Conservation (phyloP, 2,113 vertebrate species). For the Phalacrocorax brasilianus region DNA sequence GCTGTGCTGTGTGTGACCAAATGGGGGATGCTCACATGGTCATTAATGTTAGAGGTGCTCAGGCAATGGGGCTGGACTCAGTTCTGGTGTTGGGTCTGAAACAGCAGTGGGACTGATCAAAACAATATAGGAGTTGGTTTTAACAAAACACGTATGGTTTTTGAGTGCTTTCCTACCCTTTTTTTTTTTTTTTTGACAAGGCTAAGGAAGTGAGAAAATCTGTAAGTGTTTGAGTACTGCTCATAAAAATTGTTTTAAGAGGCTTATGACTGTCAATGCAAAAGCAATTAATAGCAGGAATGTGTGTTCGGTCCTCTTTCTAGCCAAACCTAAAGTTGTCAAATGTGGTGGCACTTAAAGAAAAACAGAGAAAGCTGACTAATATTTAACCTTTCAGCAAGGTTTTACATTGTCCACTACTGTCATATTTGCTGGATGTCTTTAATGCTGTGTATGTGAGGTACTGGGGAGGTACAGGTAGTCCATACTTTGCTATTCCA, state of each 20-base stretch:
- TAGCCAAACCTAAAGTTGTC: not conserved
- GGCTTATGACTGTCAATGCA: not conserved
- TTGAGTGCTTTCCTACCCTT: not conserved
- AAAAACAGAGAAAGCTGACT: too few relatives aligned
- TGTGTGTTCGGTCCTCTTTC: not conserved
- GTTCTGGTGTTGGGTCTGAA: not conserved
- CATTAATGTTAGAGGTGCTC: not conserved
- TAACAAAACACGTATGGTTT: not conserved
- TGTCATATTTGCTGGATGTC: not conserved
- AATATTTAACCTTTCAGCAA: not conserved
- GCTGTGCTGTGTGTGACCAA: not conserved
- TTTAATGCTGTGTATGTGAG: not conserved
- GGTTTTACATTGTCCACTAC: not conserved
- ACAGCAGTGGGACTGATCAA: not conserved
- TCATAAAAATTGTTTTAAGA: not conserved
- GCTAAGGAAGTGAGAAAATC: not conserved
- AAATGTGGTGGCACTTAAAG: not conserved
- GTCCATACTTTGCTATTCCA: not conserved
- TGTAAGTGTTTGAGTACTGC: not conserved
- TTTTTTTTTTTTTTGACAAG: not conserved
- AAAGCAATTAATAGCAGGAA: not conserved
- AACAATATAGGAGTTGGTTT: not conserved
- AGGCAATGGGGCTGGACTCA: rapidly evolving
- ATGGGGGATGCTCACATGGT: rapidly evolving
- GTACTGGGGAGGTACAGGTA: not conserved